These are phyloP conservation scores for Acronicta leporina DNA, from an alignment of 2,888 invertebrate genomes.

Conservation along the genomic window DNA sequence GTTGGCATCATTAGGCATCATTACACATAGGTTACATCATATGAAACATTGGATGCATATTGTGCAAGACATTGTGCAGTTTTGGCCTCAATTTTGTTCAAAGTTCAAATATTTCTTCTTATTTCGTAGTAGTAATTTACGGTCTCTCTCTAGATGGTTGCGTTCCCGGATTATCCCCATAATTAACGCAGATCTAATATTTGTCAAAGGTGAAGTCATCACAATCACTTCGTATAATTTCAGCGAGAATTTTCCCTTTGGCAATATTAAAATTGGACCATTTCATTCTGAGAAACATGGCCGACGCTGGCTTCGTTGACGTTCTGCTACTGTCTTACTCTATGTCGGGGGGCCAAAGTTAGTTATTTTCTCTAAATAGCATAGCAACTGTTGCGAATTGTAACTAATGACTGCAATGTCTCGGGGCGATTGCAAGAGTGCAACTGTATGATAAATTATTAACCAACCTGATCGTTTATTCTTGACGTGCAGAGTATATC, in stretches of 20 bases:
- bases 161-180: conserved; percentile 59
- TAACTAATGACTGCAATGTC: conserved; percentile 78
- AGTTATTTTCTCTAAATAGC: conserved; percentile 75
- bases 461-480: conserved; percentile 72
- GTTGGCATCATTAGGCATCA: conserved; percentile 2
- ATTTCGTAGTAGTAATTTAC: conserved; percentile 33
- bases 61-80: conserved; percentile 16
- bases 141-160: conserved; percentile 13
- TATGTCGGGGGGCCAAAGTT: conserved; percentile 60
- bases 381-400: conserved; percentile 78
- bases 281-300: conserved; percentile 41
- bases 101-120: conserved; percentile 16
- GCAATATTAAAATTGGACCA: conserved; percentile 49
- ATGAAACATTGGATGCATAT: conserved; percentile 7
- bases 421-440: conserved; percentile 69
- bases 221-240: conserved; percentile 42
- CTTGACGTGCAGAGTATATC: conserved; percentile 66
- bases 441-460: conserved; percentile 75
- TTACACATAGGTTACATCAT: not conserved
- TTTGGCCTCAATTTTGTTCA: conserved; percentile 8
- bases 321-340: conserved; percentile 48
- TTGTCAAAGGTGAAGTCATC: conserved; percentile 55
- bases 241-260: conserved; percentile 61
- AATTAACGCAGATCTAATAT: conserved; percentile 46
- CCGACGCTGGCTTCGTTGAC: conserved; percentile 42